Conservation (phyloP, 2,113 vertebrate genomes). For the Pao palembangensis region DNA sequence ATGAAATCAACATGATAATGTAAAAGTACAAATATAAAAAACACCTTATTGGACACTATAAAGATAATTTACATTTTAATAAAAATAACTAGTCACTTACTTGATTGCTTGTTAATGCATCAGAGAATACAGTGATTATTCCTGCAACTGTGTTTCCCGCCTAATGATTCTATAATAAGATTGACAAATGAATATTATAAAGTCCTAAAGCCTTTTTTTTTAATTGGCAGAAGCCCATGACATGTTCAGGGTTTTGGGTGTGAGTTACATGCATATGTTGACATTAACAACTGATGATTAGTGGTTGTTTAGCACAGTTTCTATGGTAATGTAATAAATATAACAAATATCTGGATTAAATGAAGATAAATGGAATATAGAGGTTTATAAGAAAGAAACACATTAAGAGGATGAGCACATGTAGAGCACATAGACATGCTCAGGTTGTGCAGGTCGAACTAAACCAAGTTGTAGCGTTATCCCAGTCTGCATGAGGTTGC, state of each 20-base stretch:
- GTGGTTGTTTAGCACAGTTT: not conserved
- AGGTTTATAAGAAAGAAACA: slow-evolving; percentile 1
- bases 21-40: no score
- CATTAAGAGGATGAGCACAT: slow-evolving; percentile 15
- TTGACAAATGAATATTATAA: slow-evolving; percentile 8
- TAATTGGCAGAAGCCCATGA: slow-evolving; percentile 70
- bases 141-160: not conserved
- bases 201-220: slow-evolving; percentile 34
- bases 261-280: not conserved
- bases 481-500: not conserved
- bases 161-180: not conserved
- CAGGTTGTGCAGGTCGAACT: slow-evolving; percentile 12
- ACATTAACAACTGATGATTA: not conserved
- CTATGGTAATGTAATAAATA: not conserved
- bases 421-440: no score
- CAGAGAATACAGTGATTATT: not conserved
- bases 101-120: not conserved
- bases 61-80: not conserved
- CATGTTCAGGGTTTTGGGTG: slow-evolving; percentile 35
- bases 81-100: no score
- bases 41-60: no score
- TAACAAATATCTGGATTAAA: not conserved
- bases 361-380: not conserved
- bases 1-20: no score
- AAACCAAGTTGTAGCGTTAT: not conserved